These are phyloP conservation scores for Aplocera efformata DNA, from an alignment of 2,888 invertebrate genomes.

Conservation along the genomic window DNA sequence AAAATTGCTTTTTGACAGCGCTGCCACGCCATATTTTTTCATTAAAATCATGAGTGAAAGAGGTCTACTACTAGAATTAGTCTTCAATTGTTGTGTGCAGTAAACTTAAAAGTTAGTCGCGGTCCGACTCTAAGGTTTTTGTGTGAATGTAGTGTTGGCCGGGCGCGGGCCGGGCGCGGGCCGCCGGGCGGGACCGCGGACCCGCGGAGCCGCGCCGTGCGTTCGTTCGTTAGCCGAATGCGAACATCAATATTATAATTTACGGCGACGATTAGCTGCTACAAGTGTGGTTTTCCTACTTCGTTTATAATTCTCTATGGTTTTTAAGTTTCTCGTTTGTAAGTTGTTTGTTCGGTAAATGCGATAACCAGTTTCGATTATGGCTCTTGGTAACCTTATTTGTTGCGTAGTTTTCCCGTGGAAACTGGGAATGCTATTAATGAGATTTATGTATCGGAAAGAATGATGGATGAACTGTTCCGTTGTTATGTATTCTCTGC, in stretches of 20 bases:
- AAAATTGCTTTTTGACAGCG: slow-evolving; percentile 32
- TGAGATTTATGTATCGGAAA: no score
- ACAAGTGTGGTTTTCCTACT: slow-evolving; percentile 27
- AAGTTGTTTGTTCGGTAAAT: slow-evolving; percentile 6
- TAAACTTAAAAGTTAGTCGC: neutral
- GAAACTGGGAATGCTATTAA: no score
- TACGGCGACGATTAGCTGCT: slow-evolving; percentile 51
- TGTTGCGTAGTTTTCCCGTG: neutral
- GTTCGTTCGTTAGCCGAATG: slow-evolving; percentile 63
- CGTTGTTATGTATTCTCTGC: no score
- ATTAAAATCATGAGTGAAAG: neutral
- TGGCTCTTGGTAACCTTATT: neutral
- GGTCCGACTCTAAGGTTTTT: slow-evolving; percentile 47
- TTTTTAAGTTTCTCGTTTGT: slow-evolving; percentile 9
- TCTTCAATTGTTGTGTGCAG: no score
- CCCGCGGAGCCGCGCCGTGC: no score
- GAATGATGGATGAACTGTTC: no score
- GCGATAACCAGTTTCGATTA: slow-evolving; percentile 1
- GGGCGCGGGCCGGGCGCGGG: no score
- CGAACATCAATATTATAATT: slow-evolving; percentile 69
- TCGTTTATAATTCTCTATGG: slow-evolving; percentile 16
- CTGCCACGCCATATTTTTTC: slow-evolving; percentile 3
- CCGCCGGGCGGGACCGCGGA: no score
- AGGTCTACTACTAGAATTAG: neutral
- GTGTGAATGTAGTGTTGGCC: slow-evolving; percentile 54